Percentiles rank a stretch among this genome's conserved stretches.
phyloP scores from a whole-genome alignment of 2,113 vertebrate species.

The Mesitornis unicolor region DNA sequence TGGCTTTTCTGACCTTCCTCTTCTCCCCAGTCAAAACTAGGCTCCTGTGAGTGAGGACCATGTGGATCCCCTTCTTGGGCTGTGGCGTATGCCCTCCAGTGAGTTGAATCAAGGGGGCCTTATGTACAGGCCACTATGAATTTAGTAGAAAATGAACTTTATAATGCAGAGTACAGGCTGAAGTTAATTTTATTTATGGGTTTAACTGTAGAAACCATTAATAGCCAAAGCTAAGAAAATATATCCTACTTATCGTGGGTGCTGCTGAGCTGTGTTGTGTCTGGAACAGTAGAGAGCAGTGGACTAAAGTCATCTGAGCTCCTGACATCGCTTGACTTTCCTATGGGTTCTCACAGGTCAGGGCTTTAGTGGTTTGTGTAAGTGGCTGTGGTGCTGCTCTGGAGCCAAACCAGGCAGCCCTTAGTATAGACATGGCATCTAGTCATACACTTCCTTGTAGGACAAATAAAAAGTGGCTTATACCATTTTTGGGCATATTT shows the following conservation, averaged over 20 bases:
- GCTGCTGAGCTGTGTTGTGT: fast-evolving
- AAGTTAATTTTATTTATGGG: background rate
- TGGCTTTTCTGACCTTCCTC: background rate
- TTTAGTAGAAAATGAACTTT: background rate
- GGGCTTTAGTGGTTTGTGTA: constrained; percentile 18
- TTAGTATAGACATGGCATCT: background rate
- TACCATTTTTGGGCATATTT: background rate
- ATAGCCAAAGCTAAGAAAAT: background rate
- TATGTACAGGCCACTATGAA: background rate
- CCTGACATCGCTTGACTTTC: background rate
- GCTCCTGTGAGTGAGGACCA: fast-evolving
- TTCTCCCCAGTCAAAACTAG: background rate
- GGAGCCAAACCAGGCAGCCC: constrained; percentile 17
- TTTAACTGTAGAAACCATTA: background rate
- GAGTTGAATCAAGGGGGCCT: background rate
- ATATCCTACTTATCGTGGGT: background rate
- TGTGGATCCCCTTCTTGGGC: background rate
- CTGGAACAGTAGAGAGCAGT: background rate
- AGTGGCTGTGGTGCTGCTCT: constrained; percentile 2
- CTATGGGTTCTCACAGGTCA: background rate
- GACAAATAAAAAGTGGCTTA: background rate
- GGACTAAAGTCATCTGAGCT: background rate
- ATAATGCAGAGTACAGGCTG: background rate
- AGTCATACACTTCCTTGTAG: background rate
- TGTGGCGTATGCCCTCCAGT: background rate